Evolutionary conservation across 2,888 invertebrate species (phyloP).

Genomic region (Tenodera sinensis): DNA sequence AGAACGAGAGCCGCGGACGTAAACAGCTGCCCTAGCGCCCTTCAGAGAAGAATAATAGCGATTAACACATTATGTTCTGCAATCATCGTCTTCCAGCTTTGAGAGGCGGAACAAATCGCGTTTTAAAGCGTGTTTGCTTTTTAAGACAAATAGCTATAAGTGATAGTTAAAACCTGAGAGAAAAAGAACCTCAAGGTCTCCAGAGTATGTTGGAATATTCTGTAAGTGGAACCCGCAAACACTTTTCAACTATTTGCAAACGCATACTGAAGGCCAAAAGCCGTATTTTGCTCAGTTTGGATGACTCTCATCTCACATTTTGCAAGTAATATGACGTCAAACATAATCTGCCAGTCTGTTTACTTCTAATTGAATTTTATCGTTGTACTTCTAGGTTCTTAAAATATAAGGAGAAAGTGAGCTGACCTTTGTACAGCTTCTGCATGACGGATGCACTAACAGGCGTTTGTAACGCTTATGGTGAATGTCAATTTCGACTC

Average conservation of each 20-base stretch:
- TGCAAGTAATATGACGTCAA: not conserved
- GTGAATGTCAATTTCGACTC: no score
- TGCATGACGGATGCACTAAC: no score
- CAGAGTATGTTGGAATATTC: not conserved
- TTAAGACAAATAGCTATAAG: not conserved
- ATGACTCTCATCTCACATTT: not conserved
- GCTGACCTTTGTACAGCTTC: no score
- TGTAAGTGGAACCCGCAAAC: not conserved
- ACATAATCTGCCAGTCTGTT: not conserved
- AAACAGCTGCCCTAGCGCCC: no score
- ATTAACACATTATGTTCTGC: no score
- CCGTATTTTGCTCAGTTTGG: not conserved
- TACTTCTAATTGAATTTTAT: no score
- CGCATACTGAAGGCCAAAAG: not conserved
- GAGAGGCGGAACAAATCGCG: not conserved
- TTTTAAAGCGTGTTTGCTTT: not conserved
- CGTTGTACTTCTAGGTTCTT: no score
- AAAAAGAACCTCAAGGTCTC: not conserved
- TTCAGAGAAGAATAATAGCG: no score
- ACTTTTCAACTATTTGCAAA: not conserved
- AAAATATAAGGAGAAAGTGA: no score
- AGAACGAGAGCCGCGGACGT: no score
- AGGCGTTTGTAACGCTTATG: no score
- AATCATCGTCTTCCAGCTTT: not conserved
- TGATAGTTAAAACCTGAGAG: not conserved